These are phyloP conservation scores for Nothobranchius kuhntae DNA, from an alignment of 2,113 vertebrate genomes.

Conservation along the genomic window DNA sequence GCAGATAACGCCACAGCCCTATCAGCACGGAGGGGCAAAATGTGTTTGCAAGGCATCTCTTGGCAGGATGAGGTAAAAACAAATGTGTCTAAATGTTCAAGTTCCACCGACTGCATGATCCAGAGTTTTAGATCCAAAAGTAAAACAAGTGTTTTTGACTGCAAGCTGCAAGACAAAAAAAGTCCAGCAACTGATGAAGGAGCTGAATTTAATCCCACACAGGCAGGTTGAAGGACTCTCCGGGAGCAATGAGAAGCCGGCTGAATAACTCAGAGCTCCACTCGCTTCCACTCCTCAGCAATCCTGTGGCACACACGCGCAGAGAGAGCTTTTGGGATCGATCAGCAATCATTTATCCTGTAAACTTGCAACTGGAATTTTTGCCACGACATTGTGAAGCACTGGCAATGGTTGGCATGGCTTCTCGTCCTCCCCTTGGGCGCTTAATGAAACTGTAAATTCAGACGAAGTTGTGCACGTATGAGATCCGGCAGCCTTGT, in stretches of 20 bases:
- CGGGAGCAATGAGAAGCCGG: slow-evolving; percentile 63
- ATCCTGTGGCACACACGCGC: slow-evolving; percentile 55
- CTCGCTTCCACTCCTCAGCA: slow-evolving; percentile 67
- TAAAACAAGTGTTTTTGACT: slow-evolving; percentile 42
- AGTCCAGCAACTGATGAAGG: slow-evolving; percentile 35
- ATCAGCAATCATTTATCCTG: slow-evolving; percentile 41
- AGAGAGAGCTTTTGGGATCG: slow-evolving; percentile 35
- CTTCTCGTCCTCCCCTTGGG: slow-evolving; percentile 18
- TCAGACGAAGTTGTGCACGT: slow-evolving; percentile 27
- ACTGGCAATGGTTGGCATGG: not conserved
- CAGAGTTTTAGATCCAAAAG: slow-evolving; percentile 30
- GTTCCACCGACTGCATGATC: not conserved
- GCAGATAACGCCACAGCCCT: slow-evolving; percentile 71
- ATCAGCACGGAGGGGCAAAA: slow-evolving; percentile 45
- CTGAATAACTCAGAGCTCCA: slow-evolving; percentile 73
- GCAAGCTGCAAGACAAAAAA: slow-evolving; percentile 32
- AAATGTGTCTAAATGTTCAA: slow-evolving; percentile 25
- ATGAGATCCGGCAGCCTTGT: slow-evolving; percentile 26
- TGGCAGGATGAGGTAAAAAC: slow-evolving; percentile 32
- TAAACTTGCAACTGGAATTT: slow-evolving; percentile 42
- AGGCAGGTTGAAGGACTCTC: slow-evolving; percentile 64
- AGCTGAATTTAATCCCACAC: slow-evolving; percentile 25
- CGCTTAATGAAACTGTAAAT: slow-evolving; percentile 31
- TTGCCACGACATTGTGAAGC: slow-evolving; percentile 27
- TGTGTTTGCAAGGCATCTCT: slow-evolving; percentile 60